These are phyloP conservation scores for Drosophila conformis DNA, from an alignment of 2,888 invertebrate genomes.

Conservation along the genomic window DNA sequence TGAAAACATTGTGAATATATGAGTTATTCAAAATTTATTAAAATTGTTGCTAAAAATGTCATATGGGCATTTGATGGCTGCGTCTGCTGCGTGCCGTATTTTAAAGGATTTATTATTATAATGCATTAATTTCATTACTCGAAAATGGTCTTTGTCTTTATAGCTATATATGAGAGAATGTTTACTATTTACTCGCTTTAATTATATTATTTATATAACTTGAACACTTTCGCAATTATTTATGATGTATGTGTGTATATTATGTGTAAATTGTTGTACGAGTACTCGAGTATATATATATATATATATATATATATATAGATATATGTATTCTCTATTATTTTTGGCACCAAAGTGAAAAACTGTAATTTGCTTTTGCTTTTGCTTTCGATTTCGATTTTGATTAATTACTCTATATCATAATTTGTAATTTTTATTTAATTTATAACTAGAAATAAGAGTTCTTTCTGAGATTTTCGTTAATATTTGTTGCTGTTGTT, in stretches of 20 bases:
- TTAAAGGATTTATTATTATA: conserved; percentile 36
- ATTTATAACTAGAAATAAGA: conserved; percentile 52
- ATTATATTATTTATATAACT: conserved; percentile 58
- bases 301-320: conserved; percentile 20
- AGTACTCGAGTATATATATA: conserved; percentile 36
- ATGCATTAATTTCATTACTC: conserved; percentile 30
- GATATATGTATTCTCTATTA: conserved; percentile 22
- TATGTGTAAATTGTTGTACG: conserved; percentile 48
- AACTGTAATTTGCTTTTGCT: conserved; percentile 23
- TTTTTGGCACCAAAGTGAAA: conserved; percentile 76
- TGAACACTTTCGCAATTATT: conserved; percentile 62
- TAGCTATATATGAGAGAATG: conserved; percentile 36
- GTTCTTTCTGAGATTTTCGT: conserved; percentile 16
- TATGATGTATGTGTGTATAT: conserved; percentile 36
- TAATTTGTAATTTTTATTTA: conserved; percentile 38
- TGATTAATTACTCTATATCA: conserved; percentile 61
- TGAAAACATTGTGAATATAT: conserved; percentile 56
- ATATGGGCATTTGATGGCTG: conserved; percentile 31
- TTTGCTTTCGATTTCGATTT: conserved; percentile 47
- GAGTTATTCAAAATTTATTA: conserved; percentile 79
- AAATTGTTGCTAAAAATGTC: conserved; percentile 80
- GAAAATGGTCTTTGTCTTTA: conserved; percentile 59
- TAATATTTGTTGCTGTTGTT: conserved; percentile 18
- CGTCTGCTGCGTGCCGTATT: conserved; percentile 36
- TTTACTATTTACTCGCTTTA: conserved; percentile 37